Conservation (phyloP, 1,140 invertebrate species). For the Telenomus remus region DNA sequence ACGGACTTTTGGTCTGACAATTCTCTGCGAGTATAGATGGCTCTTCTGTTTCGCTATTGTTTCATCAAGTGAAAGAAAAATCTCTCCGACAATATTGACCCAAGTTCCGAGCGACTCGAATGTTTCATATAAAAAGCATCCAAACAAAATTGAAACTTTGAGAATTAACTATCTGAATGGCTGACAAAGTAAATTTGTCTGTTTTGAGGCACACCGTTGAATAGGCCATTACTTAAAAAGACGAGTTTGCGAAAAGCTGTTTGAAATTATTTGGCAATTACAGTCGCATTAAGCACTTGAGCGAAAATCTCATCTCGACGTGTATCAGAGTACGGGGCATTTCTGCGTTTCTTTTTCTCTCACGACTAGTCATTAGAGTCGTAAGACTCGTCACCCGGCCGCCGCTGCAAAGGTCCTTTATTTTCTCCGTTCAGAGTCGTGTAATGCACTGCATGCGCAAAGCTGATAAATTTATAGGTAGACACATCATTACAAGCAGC, state of each 20-base stretch:
- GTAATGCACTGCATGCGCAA: constrained; percentile 43
- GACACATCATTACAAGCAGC: constrained; percentile 47
- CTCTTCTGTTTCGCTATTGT: constrained; percentile 36
- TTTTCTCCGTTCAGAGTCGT: constrained; percentile 26
- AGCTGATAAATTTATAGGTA: constrained; percentile 55
- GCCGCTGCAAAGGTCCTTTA: constrained; percentile 56
- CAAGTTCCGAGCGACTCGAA: not conserved
- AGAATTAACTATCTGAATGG: no score
- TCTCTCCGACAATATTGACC: not conserved
- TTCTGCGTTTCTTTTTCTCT: constrained; percentile 9
- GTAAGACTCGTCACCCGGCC: constrained; percentile 51
- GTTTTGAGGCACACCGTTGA: no score
- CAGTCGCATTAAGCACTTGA: constrained; percentile 20
- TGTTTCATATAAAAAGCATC: no score
- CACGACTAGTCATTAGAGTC: constrained; percentile 40
- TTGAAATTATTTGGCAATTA: constrained; percentile 29
- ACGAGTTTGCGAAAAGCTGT: constrained; percentile 11
- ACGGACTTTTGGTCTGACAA: constrained; percentile 14
- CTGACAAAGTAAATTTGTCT: no score
- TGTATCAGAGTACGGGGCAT: constrained; percentile 6
- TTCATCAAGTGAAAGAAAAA: constrained; percentile 6
- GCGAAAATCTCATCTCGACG: constrained; percentile 37
- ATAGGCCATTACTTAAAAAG: no score
- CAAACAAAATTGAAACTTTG: no score
- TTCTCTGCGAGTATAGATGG: constrained; percentile 1